phyloP scores from a whole-genome alignment of 1,140 invertebrate species.

The Temnothorax curvispinosus region DNA sequence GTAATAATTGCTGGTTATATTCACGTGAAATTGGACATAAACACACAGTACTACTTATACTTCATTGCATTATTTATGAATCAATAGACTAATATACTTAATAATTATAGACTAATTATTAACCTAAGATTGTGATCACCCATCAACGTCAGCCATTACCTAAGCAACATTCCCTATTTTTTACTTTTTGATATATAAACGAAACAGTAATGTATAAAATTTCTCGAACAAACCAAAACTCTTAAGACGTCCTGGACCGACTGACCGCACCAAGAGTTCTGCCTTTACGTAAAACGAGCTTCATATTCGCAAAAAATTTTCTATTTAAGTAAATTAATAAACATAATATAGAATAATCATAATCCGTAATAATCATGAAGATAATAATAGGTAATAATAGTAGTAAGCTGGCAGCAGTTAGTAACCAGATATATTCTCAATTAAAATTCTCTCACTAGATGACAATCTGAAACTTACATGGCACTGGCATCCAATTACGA shows the following conservation, averaged over 20 bases:
- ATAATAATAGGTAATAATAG: slow-evolving; percentile 83
- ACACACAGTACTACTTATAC: slow-evolving; percentile 86
- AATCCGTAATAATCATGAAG: slow-evolving; percentile 77
- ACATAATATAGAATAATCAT: slow-evolving; percentile 81
- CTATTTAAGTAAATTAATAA: slow-evolving; percentile 83
- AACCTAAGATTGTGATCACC: slow-evolving; percentile 86
- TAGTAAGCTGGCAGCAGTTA: slow-evolving; percentile 84
- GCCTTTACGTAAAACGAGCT: slow-evolving; percentile 55
- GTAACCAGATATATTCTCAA: slow-evolving; percentile 81
- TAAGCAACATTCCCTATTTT: slow-evolving; percentile 78
- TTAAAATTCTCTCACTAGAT: slow-evolving; percentile 79
- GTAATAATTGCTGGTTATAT: slow-evolving; percentile 85
- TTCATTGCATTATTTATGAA: slow-evolving; percentile 86
- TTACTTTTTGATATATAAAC: slow-evolving; percentile 74
- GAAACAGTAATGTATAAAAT: slow-evolving; percentile 79
- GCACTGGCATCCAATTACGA: slow-evolving; percentile 81
- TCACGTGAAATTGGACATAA: slow-evolving; percentile 86
- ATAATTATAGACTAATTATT: slow-evolving; percentile 86
- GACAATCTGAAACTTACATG: slow-evolving; percentile 81
- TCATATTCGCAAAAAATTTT: slow-evolving; percentile 52
- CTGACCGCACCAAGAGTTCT: slow-evolving; percentile 82
- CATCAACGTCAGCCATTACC: slow-evolving; percentile 84
- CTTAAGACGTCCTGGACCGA: slow-evolving; percentile 75
- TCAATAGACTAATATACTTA: slow-evolving; percentile 86
- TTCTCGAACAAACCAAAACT: slow-evolving; percentile 64